Conservation (phyloP, 2,113 vertebrate genomes). For the Hemiprocne comata region DNA sequence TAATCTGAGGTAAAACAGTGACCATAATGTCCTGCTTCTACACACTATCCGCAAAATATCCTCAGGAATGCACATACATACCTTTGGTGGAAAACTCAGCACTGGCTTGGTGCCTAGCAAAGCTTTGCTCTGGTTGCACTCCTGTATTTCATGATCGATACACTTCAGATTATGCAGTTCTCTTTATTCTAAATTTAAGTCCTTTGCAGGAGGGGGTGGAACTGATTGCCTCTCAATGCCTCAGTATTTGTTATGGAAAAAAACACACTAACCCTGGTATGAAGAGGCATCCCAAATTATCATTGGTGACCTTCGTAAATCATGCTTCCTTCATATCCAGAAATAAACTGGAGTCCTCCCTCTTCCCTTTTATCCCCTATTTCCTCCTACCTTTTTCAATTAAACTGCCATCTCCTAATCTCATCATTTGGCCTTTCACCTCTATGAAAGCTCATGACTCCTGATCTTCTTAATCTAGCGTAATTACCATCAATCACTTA, state of each 20-base stretch:
- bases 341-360: not conserved
- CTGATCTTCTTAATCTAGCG: conserved; percentile 48
- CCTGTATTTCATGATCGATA: not conserved
- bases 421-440: conserved; percentile 37
- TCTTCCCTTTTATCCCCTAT: not conserved
- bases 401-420: not conserved
- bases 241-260: not conserved
- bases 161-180: not conserved
- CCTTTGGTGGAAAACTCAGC: not conserved
- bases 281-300: not conserved
- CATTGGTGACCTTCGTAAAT: not conserved
- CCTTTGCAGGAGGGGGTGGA: not conserved
- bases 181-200: not conserved
- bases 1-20: not conserved
- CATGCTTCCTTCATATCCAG: not conserved
- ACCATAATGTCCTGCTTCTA: not conserved
- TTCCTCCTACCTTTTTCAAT: conserved; percentile 9
- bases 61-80: not conserved
- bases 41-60: too few species aligned
- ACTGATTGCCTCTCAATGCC: not conserved
- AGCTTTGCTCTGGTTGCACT: not conserved
- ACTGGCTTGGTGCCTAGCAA: not conserved
- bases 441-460: not conserved
- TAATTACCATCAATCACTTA: conserved; percentile 29
- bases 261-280: not conserved